A percentile compares a stretch with the other conserved stretches of the same genome.
phyloP scores from a whole-genome alignment of 2,888 invertebrate genomes.

The Drosophila multiciliata region DNA sequence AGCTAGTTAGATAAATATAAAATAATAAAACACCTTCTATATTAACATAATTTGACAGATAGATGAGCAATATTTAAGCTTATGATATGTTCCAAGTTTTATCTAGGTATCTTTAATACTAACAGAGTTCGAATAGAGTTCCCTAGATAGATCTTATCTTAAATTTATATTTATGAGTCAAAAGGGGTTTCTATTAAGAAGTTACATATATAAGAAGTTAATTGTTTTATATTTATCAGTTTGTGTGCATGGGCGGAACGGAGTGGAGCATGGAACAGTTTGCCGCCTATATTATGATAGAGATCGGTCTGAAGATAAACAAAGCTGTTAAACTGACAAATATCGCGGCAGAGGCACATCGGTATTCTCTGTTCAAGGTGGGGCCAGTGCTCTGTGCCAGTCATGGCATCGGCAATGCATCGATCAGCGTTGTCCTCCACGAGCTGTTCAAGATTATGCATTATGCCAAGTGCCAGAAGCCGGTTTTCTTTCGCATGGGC shows the following conservation, averaged over 20 bases:
- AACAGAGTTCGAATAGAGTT: background rate
- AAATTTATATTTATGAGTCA: background rate
- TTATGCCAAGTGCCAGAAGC: conserved; percentile 93
- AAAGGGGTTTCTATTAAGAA: background rate
- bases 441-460: conserved; percentile 97
- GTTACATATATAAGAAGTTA: background rate
- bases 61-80: background rate
- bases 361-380: conserved; percentile 97
- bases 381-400: conserved; percentile 77
- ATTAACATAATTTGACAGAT: background rate
- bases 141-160: background rate
- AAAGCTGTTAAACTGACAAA: conserved; percentile 93
- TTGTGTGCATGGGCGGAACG: conserved; percentile 98
- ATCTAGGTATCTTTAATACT: background rate
- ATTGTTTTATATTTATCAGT: conserved; percentile 86
- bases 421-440: conserved; percentile 95
- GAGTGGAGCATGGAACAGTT: conserved; percentile 95
- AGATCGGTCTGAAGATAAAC: conserved; percentile 94
- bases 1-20: background rate
- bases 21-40: background rate
- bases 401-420: conserved; percentile 98
- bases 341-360: conserved; percentile 94
- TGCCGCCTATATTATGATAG: conserved; percentile 93
- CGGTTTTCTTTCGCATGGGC: conserved; percentile 94
- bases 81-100: background rate